Base-by-base conservation (phyloP, 1,140 invertebrate genomes). In the Lethrus apterus region DNA sequence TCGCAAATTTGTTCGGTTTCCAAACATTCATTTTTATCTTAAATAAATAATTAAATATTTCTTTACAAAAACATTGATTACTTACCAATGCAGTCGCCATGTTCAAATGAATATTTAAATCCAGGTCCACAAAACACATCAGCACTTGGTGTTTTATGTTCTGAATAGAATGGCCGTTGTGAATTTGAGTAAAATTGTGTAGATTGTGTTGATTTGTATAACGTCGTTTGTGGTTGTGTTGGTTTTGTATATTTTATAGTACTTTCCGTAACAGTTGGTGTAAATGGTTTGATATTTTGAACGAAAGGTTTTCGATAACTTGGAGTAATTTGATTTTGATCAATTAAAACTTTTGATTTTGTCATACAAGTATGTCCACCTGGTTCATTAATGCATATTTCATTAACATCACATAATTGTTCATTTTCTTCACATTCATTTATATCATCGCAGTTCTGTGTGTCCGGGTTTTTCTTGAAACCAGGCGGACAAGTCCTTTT, bases 21-120 rank as follows among this genome's bases (percentile, higher is more conserved):
- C 0, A 56, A 33, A 59, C 89, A 93, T 62, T 93, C 89, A 59
- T 93, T 78, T 7, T 88, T 74, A 64, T 92, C 83, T 71, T 13
- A 4, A 41, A 5, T 11, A 18, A 19, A 36, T 9, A 7, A 10
- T 9, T 20, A 3, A 10, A 35, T 2, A 13, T 36, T 2, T 32
- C 9, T 36, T 40, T 57, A 40, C 65, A 51, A 45, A 5, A 34
- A 30, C n/a, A 31, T 44, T n/a, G 19, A n/a, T 35, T 10, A 19
- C 34, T 50, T 55, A 63, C 63, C 63, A 3, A 62, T 48, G 43
- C 70, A 70, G 21, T 48, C 54, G n/a, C 54, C 58, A 14, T 57
- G 46, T 5, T 55, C 49, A 2, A 54, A 15, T 8, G 48, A 55
- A 41, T 55, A 70, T 52, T 46, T 57, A 41, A 56, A 65, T 1